Base-by-base conservation (phyloP, 1,140 invertebrate genomes). In the Platyura marginata region DNA sequence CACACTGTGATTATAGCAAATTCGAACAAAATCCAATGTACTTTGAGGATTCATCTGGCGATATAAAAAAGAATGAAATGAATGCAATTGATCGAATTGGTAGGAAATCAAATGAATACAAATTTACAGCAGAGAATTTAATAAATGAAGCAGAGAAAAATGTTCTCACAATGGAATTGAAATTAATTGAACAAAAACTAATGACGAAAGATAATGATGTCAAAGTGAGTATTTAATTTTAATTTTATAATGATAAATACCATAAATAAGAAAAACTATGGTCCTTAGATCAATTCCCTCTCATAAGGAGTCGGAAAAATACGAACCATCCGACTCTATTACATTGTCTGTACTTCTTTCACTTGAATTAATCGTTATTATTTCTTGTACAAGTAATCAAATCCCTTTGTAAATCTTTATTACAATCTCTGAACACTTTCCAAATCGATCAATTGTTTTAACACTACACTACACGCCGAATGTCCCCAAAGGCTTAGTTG, bases 101-200 rank as follows among this genome's bases (percentile, higher is more conserved):
- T 8, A n/a, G n/a, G n/a, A 29, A 29, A 13, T 29, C 25, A 13
- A 29, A 29, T 13, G 13, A 13, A 8, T 29, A 8, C 25, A 29
- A 29, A 29, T 29, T 29, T 29, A 6, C 25, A 8, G 25, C 6
- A 6, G 25, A 29, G 6, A 29, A 29, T 8, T 6, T 13, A 29
- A 38, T 4, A 9, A 38, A 38, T 13, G 20, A 38, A 3, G 36
- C 16, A 5, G 20, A 38, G 11, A n/a, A 38, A 20, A 38, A 38
- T 18, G 11, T 20, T 18, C 36, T 38, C 15, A 38, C 36, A 18
- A 38, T 38, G 36, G 36, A 38, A 38, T 20, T 38, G 36, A 38
- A 38, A 20, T 38, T 38, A 3, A 38, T 38, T 20, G 36, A 38
- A 38, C 16, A 38, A 11, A 38, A 18, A 21, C 11, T 38, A 3